phyloP scores from a whole-genome alignment of 2,888 invertebrate species.

The Glyphotaelius pellucidus region DNA sequence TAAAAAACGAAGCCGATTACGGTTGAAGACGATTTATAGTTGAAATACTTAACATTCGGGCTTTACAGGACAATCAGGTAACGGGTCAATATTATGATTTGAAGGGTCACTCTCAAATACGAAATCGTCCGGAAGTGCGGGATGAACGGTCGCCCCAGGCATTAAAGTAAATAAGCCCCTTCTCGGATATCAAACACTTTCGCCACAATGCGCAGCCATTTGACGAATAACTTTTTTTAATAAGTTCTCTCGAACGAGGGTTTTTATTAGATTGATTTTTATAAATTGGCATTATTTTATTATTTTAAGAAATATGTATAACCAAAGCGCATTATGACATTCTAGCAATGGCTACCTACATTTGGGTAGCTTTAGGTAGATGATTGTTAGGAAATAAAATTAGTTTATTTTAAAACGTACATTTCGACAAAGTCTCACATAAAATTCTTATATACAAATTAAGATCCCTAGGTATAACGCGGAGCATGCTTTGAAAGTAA shows the following conservation, averaged over 20 bases:
- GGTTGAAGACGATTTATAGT: background rate
- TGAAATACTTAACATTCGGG: background rate
- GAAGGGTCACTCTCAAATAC: background rate
- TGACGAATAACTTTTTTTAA: background rate
- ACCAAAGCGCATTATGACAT: too few relatives aligned
- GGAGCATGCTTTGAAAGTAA: too few relatives aligned
- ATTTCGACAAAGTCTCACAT: too few relatives aligned
- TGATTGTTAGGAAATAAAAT: too few relatives aligned
- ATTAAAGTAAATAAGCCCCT: background rate
- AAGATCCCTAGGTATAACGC: too few relatives aligned
- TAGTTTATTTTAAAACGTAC: too few relatives aligned
- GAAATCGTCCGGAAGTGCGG: background rate
- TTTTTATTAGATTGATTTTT: background rate
- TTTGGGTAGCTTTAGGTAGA: too few relatives aligned
- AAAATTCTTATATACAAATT: too few relatives aligned
- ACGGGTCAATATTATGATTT: background rate
- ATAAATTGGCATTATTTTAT: too few relatives aligned
- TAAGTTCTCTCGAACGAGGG: background rate
- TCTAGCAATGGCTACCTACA: too few relatives aligned
- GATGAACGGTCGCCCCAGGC: background rate
- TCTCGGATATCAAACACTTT: background rate
- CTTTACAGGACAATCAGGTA: background rate
- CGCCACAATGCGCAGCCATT: background rate
- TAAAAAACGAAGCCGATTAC: background rate
- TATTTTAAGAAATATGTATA: too few relatives aligned